Evolutionary conservation across 2,797 vertebrate genomes (phyloP), one percentile per base, ranked within the genome.

Genomic region (Alca torda): DNA sequence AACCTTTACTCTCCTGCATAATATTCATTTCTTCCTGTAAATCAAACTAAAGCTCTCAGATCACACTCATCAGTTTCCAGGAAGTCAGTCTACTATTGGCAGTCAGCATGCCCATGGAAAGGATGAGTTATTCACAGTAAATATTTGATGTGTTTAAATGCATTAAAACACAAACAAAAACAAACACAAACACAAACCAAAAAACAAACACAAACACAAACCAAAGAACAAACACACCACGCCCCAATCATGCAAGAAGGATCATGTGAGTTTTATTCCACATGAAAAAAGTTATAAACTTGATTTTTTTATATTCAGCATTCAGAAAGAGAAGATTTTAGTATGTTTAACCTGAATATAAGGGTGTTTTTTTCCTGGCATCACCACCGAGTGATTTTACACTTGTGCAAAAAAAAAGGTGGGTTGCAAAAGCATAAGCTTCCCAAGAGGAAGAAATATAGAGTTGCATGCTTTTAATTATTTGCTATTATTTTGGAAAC

Each of bases 341-440:
- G 7, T 26, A 73, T 10, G 11, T 39, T 89, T 61, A 87, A 82
- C 8, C 4, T 46, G 68, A 74, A 83, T 15, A 13, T 24, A 93
- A 84, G 33, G 4, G 6, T 2, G 1, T 21, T 46, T 50, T 6
- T 1, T 0, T 21, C 11, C 2, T 1, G 0, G 17, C 2, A 11
- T 57, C 30, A 87, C 30, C 23, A 82, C 3, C 0, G 1, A 33
- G 70, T 5, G 17, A 39, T 19, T 74, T 78, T 15, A 80, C 6
- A 28, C 31, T 88, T 68, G 26, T 3, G 11, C 16, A 92, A 31
- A 82, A 90, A 90, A 83, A 17, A 43, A 74, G 31, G 21, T 9
- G 11, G 18, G 8, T 39, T 45, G 31, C n/a, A 83, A 82, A 82
- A 79, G 13, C 33, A 37, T 31, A 28, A 56, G 26, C 14, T 85